Percentiles rank a stretch among this genome's conserved stretches.
phyloP scores from a whole-genome alignment of 2,113 vertebrate genomes.

The Gavialis gangeticus region DNA sequence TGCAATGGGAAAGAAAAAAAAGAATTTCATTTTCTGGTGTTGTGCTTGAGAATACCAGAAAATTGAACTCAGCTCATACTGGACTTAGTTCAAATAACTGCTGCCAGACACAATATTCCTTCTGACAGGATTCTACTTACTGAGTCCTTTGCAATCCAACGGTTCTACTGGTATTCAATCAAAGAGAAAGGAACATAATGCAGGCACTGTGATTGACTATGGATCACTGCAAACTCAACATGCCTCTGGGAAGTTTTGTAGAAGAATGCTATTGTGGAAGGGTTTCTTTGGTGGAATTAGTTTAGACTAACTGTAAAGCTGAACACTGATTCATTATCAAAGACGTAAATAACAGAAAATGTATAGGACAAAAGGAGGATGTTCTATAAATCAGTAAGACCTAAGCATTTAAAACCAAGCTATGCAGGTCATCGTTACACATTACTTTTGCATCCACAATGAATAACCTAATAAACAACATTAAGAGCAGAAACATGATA shows the following conservation, averaged over 20 bases:
- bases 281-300: neutral
- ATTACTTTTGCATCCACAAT: neutral
- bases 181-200: slow-evolving; percentile 11
- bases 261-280: neutral
- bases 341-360: neutral
- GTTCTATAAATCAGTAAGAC: neutral
- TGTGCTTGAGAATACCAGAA: slow-evolving; percentile 31
- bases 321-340: neutral
- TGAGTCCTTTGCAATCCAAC: neutral
- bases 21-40: neutral
- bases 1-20: neutral
- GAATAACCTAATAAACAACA: neutral
- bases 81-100: slow-evolving; percentile 45
- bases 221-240: neutral
- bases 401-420: neutral
- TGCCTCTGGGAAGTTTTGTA: neutral
- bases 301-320: neutral
- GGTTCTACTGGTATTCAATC: slow-evolving; percentile 23
- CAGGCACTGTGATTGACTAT: neutral
- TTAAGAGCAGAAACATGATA: neutral
- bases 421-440: neutral
- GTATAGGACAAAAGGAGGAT: neutral
- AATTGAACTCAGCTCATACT: slow-evolving; percentile 13
- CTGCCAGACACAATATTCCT: slow-evolving; percentile 52
- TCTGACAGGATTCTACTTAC: slow-evolving; percentile 50